Evolutionary conservation across 2,888 invertebrate genomes (phyloP), one percentile per base, ranked within the genome.

Genomic region (Prosapia bicincta): DNA sequence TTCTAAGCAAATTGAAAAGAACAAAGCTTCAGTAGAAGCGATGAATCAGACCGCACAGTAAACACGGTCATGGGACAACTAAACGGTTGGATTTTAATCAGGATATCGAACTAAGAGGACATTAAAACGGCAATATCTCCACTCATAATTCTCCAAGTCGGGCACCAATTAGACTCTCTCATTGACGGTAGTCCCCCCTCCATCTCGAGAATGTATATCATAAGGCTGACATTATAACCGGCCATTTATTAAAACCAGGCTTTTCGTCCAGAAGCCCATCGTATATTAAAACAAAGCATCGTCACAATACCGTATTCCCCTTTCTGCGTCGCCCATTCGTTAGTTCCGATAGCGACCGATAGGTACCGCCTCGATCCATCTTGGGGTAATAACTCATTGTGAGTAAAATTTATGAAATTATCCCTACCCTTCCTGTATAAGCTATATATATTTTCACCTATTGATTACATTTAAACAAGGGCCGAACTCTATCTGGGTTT

Each of bases 251-350:
- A 70, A 70, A 70, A 70, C 70, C 23, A 70, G 70, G 70, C 32
- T 43, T 70, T 70, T 43, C 43, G 26, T 38, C 30, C 69, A 30
- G 69, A 30, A 38, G 24, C 38, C 70, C 38, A 70, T 70, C 70
- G 70, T 70, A 28, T 70, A 70, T 70, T 70, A 70, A 70, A 70
- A 70, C 70, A 43, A 70, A 70, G 70, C 43, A 70, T 70, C 38
- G 26, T 70, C 70, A 43, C 43, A 70, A 54, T 54, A 54, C 20
- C n/a, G 54, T 20, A 54, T 38, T 13, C 9, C 38, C 38, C 38
- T 38, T 54, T 54, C 54, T 24, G 28, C 24, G 32, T 20, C 38
- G 24, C 25, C 70, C 70, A 70, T 70, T 70, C 70, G 70, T 70
- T 70, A 70, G 15, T 70, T 10, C 70, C 38, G 24, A 70, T 70